Conservation (phyloP, 2,797 vertebrate species). For the Pantherophis vulpinus region DNA sequence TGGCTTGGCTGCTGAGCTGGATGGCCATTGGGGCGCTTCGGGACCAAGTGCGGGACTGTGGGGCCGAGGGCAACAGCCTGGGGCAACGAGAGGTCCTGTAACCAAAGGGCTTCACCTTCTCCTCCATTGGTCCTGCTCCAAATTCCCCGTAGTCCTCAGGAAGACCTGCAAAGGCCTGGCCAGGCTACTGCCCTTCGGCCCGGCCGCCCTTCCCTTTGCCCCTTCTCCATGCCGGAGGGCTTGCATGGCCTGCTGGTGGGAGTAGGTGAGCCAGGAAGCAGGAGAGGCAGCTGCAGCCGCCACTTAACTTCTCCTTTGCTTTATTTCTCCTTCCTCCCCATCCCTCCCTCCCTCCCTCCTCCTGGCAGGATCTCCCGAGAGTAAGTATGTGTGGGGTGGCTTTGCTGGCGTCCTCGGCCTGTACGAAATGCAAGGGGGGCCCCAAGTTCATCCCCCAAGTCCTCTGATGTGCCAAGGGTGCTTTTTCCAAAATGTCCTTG, state of each 20-base stretch:
- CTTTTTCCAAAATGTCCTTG: background rate
- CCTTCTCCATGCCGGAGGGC: too few species aligned
- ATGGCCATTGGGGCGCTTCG: background rate
- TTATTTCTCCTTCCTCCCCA: constrained; percentile 62
- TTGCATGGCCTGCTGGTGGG: background rate
- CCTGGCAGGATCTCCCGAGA: constrained; percentile 77
- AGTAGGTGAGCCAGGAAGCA: too few species aligned
- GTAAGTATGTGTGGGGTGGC: constrained; percentile 71
- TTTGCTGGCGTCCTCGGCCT: constrained; percentile 51
- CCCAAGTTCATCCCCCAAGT: constrained; percentile 26
- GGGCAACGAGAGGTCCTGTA: background rate
- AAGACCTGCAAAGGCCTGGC: background rate
- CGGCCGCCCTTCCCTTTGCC: background rate
- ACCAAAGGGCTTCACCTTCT: background rate
- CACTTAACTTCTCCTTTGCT: constrained; percentile 47
- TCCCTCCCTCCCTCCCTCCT: constrained; percentile 60
- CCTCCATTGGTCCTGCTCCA: background rate
- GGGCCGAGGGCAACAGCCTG: background rate
- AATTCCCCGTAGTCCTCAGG: background rate
- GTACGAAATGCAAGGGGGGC: constrained; percentile 45
- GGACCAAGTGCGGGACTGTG: background rate
- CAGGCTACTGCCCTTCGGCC: background rate
- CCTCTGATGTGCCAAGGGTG: constrained; percentile 34
- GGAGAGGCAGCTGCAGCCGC: rapidly evolving
- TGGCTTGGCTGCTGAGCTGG: background rate